Base-by-base conservation (phyloP, 2,113 vertebrate species). In the Vombatus ursinus region DNA sequence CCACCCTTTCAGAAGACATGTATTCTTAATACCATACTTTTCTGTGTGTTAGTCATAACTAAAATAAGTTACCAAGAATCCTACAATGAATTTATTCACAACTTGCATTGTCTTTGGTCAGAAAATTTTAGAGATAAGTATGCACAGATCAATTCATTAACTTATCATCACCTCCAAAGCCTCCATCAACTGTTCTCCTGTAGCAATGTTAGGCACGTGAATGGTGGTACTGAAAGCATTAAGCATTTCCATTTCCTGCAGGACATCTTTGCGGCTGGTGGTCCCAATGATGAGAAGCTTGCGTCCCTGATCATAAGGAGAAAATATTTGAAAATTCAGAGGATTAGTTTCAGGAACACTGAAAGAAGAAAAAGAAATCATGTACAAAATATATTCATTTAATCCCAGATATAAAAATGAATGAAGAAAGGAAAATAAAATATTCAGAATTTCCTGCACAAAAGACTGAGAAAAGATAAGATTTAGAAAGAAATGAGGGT, bases 211-310 rank as follows among this genome's bases (percentile, higher is more conserved):
- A 98, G 99, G 99, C 92, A 99, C 99, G 0, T 99, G 99, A 98
- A 99, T 98, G n/a, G 99, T 99, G 53, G 99, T 99, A 98, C 99
- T 99, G 98, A 99, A 99, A 24, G 99, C 99, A 0, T 99, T 99
- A 11, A 99, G 96, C 99, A 99, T 99, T 92, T 99, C 99, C 99
- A 99, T 99, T 96, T 99, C 99, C 98, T 99, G 99, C 68, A 99
- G 99, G 91, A 99, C 99, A 0, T 99, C 99, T 97, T 99, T 99
- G 94, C 99, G 99, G 95, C 99, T 99, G 0, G 99, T 99, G 97
- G 99, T 99, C 44, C 99, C 99, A 23, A 99, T 99, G 98, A 99
- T 99, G 44, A 99, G 98, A 7, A 99, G 99, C 98, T 99, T 99
- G n/a, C 99, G 99, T 28, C 99, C 99, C 99, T 99, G 98, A 0